phyloP scores from a whole-genome alignment of 2,888 invertebrate genomes.

The Cephus sareptanus region DNA sequence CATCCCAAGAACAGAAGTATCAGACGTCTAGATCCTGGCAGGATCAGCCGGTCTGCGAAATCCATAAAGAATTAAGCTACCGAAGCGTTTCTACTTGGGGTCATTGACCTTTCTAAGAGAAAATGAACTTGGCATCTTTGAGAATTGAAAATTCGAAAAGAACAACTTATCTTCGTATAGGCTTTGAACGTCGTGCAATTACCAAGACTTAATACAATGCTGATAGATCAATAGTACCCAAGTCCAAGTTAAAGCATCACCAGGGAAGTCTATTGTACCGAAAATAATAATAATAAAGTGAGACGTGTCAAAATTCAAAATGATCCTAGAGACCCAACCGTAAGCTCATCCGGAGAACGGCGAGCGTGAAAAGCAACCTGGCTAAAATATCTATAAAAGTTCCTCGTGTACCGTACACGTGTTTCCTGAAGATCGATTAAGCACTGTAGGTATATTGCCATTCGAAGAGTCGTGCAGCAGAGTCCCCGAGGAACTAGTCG shows the following conservation, averaged over 20 bases:
- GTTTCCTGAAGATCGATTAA: background rate
- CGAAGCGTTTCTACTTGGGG: background rate
- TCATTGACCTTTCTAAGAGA: background rate
- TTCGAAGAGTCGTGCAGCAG: background rate
- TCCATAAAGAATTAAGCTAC: background rate
- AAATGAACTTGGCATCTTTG: background rate
- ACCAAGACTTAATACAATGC: background rate
- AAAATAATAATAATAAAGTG: background rate
- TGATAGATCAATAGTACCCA: background rate
- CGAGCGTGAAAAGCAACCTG: background rate
- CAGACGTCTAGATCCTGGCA: background rate
- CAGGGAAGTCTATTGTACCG: background rate
- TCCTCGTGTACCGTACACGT: background rate
- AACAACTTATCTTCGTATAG: background rate
- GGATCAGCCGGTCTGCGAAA: background rate
- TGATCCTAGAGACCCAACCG: background rate
- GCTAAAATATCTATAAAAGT: background rate
- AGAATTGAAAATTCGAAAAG: background rate
- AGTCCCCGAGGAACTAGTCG: background rate
- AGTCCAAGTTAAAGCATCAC: background rate
- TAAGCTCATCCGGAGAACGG: background rate
- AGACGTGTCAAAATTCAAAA: background rate
- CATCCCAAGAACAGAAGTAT: conserved; percentile 3
- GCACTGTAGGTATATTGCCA: background rate
- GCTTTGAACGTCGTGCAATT: background rate